A percentile compares a stretch with the other conserved stretches of the same genome.
Conservation (phyloP, 2,113 vertebrate genomes). For the Microtus ochrogaster region DNA sequence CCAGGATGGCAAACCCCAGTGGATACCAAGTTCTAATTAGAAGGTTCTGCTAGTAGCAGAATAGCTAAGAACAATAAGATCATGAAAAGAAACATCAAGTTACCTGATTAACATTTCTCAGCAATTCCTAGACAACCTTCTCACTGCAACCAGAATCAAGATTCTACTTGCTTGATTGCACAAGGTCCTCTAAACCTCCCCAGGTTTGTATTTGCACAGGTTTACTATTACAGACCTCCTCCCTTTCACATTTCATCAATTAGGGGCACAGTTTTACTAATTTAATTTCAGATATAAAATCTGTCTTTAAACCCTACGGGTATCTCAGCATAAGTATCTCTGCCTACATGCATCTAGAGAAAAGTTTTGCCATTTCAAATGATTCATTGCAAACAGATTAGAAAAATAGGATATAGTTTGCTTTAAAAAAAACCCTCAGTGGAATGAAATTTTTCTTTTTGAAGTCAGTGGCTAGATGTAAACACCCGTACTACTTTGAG, state of each 20-base stretch:
- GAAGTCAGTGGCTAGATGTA: background rate
- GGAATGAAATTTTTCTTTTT: background rate
- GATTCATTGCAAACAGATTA: background rate
- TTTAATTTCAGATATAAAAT: conserved; percentile 40
- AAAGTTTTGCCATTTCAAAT: conserved; percentile 52
- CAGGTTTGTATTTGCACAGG: background rate
- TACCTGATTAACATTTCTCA: background rate
- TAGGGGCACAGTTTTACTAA: background rate
- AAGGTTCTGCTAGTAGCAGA: background rate
- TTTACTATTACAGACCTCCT: background rate
- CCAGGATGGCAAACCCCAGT: background rate
- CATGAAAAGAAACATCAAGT: no score
- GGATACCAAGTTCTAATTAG: background rate
- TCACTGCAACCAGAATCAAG: background rate
- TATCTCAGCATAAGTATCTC: background rate
- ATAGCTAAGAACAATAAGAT: background rate
- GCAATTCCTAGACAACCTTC: background rate
- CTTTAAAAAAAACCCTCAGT: background rate
- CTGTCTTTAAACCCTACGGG: background rate
- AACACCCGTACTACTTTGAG: background rate
- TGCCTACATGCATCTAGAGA: background rate
- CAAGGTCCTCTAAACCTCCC: background rate
- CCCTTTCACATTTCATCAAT: background rate
- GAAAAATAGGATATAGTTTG: background rate
- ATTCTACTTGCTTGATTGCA: background rate